These are phyloP conservation scores for Drosophila merina DNA, from an alignment of 2,888 invertebrate species.

Conservation along the genomic window DNA sequence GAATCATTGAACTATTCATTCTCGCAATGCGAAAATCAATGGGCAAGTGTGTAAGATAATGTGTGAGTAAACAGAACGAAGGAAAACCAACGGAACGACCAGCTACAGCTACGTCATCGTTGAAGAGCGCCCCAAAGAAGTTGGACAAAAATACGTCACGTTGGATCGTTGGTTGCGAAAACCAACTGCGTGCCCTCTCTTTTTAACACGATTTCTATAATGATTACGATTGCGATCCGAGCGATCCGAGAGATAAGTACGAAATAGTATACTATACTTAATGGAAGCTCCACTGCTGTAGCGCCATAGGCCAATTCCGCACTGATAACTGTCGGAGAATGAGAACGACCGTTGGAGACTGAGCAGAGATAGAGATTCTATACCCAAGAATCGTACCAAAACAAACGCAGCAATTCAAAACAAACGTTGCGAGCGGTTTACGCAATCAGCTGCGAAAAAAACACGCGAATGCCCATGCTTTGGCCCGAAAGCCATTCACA, in stretches of 20 bases:
- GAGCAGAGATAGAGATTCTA: conserved; percentile 4
- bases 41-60: conserved; percentile 56
- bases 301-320: conserved; percentile 40
- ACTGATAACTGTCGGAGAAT: conserved; percentile 54
- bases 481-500: too few species aligned
- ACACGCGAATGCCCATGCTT: conserved; percentile 11
- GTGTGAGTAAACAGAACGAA: conserved; percentile 55
- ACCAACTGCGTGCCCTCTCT: too few species aligned
- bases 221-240: conserved; percentile 30
- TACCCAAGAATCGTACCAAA: conserved; percentile 65
- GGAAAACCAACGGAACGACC: conserved; percentile 15
- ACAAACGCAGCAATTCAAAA: conserved; percentile 74
- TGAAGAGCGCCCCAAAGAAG: conserved; percentile 20
- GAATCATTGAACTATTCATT: conserved; percentile 62
- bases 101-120: conserved; percentile 34
- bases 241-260: conserved; percentile 12
- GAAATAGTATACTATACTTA: conserved; percentile 15
- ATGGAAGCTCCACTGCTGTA: conserved; percentile 26
- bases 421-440: conserved; percentile 52
- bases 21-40: conserved; percentile 70
- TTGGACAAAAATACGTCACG: conserved; percentile 26
- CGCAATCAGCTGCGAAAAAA: conserved; percentile 48
- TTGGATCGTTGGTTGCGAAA: too few species aligned
- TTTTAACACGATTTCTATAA: conserved; percentile 15
- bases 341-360: not conserved